Percentiles rank a stretch among this genome's conserved stretches.
Conservation (phyloP, 2,888 invertebrate genomes). For the Scaptomyza parva region DNA sequence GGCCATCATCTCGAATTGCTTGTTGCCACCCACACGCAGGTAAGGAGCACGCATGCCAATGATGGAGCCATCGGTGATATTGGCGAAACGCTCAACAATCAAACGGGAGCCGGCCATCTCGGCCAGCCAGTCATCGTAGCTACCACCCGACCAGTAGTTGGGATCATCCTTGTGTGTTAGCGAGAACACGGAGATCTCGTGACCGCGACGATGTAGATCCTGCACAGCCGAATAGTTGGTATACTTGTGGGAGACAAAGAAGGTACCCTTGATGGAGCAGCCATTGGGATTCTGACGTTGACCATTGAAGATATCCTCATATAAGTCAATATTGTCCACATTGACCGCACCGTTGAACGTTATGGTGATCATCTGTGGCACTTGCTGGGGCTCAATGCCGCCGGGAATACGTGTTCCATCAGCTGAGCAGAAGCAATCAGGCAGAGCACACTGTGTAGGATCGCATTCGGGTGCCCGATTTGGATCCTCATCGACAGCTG, state of each 20-base stretch:
- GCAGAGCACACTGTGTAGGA: conserved; percentile 93
- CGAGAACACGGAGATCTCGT: conserved; percentile 96
- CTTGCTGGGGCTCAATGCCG: conserved; percentile 92
- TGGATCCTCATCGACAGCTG: conserved; percentile 95
- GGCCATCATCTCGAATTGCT: conserved; percentile 98
- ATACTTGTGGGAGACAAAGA: conserved; percentile 96
- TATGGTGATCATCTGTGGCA: conserved; percentile 97
- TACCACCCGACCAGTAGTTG: conserved; percentile 94
- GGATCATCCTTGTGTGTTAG: conserved; percentile 97
- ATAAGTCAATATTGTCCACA: conserved; percentile 96
- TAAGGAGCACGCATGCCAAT: conserved; percentile 95
- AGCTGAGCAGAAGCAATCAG: conserved; percentile 97
- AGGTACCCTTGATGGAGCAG: conserved; percentile 94
- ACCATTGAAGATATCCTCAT: conserved; percentile 95
- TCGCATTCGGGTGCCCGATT: conserved; percentile 97
- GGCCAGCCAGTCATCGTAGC: conserved; percentile 96
- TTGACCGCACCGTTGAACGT: conserved; percentile 97
- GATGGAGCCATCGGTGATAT: conserved; percentile 96
- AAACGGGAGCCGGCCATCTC: conserved; percentile 97
- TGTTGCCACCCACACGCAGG: conserved; percentile 95
- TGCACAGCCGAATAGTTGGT: conserved; percentile 95
- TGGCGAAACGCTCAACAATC: conserved; percentile 94
- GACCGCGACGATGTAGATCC: conserved; percentile 94
- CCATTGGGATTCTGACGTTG: conserved; percentile 94
- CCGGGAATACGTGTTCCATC: conserved; percentile 96